Conservation (phyloP, 2,113 vertebrate genomes). For the Barbus barbus region DNA sequence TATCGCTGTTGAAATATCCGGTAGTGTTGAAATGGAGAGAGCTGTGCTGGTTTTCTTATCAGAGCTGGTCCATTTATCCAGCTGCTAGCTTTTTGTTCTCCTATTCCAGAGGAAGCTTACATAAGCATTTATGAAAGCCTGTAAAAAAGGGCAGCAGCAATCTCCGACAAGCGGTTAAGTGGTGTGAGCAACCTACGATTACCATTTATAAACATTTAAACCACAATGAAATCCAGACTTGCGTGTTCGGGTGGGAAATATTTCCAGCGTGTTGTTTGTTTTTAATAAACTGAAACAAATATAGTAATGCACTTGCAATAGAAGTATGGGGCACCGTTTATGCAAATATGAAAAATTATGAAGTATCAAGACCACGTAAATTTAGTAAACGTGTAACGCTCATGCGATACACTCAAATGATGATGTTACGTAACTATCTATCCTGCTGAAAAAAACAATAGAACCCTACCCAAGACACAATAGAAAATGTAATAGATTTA, state of each 20-base stretch:
- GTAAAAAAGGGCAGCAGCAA: background rate
- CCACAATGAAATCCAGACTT: background rate
- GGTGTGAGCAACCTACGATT: background rate
- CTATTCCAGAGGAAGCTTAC: slow-evolving; percentile 41
- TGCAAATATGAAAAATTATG: background rate
- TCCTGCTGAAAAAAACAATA: no score
- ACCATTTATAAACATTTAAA: background rate
- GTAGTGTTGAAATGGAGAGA: slow-evolving; percentile 5
- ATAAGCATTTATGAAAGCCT: slow-evolving; percentile 27
- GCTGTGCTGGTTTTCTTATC: slow-evolving; percentile 40
- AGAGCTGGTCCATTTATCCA: slow-evolving; percentile 30
- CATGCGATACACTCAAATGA: background rate
- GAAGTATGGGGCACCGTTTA: background rate
- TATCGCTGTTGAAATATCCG: slow-evolving; percentile 28
- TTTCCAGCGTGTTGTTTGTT: background rate
- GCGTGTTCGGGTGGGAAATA: background rate
- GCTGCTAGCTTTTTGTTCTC: slow-evolving; percentile 37
- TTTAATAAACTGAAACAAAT: background rate
- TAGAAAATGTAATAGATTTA: no score
- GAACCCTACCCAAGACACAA: no score
- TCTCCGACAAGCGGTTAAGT: background rate
- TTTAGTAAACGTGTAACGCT: background rate
- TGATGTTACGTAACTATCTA: background rate
- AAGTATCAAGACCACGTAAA: background rate
- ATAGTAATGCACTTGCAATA: background rate